Conservation (phyloP, 2,113 vertebrate genomes). For the Prolemur simus region DNA sequence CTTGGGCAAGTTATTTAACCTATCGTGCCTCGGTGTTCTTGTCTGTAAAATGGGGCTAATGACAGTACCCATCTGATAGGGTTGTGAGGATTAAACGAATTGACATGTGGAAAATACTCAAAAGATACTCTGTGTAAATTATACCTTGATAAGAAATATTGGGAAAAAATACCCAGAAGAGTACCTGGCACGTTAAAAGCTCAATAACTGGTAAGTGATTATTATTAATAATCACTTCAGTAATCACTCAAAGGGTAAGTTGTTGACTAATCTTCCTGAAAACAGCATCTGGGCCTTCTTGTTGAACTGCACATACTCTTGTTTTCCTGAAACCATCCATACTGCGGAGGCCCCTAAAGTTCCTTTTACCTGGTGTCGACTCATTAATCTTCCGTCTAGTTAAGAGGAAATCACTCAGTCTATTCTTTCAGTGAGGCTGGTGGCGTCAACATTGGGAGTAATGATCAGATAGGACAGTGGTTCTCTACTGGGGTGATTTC, state of each 20-base stretch:
- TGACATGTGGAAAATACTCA: background rate
- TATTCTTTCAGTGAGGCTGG: background rate
- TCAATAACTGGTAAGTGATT: background rate
- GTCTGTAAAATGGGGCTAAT: background rate
- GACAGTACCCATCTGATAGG: background rate
- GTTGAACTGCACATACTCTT: background rate
- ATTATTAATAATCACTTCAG: background rate
- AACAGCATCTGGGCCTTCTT: background rate
- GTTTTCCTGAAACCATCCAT: background rate
- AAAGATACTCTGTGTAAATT: background rate
- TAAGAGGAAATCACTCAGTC: background rate
- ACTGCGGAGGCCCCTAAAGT: rapidly evolving
- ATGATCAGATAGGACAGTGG: background rate
- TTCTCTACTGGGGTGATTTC: background rate
- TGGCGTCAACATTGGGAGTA: background rate
- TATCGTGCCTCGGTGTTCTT: background rate
- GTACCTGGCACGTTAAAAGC: background rate
- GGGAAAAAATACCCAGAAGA: background rate
- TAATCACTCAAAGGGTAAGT: too few species aligned
- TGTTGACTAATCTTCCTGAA: background rate
- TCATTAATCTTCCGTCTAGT: background rate
- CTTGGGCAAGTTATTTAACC: background rate
- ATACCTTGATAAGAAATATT: background rate
- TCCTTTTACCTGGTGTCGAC: background rate
- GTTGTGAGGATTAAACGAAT: background rate